Evolutionary conservation across 1,140 invertebrate genomes (phyloP).

Genomic region (Drosophila dunni): DNA sequence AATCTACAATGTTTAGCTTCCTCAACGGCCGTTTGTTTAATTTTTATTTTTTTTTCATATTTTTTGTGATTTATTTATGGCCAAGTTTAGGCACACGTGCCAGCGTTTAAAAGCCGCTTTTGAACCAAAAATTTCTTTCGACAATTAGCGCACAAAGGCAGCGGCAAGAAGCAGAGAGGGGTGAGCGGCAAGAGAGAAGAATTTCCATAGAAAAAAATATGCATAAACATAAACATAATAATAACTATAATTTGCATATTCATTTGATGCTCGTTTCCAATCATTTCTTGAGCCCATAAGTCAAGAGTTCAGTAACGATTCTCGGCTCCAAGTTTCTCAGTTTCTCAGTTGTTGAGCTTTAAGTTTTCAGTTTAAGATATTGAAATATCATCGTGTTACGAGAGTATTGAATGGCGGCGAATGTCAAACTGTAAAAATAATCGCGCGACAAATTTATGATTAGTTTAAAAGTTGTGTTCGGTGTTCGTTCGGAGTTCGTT

Average conservation of each 20-base stretch:
- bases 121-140: slow-evolving; percentile 40
- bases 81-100: slow-evolving; percentile 65
- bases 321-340: not conserved
- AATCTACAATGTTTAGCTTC: slow-evolving; percentile 35
- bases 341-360: not conserved
- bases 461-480: slow-evolving; percentile 38
- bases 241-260: slow-evolving; percentile 81
- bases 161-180: not conserved
- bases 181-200: slow-evolving; percentile 29
- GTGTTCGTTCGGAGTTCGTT: not conserved
- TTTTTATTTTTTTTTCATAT: slow-evolving; percentile 4
- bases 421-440: slow-evolving; percentile 74
- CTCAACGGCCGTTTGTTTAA: slow-evolving; percentile 40
- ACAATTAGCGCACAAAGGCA: slow-evolving; percentile 62
- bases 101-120: slow-evolving; percentile 54
- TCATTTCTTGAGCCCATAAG: slow-evolving; percentile 73
- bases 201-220: slow-evolving; percentile 58
- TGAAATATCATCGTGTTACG: slow-evolving; percentile 50
- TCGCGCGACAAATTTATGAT: slow-evolving; percentile 81
- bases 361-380: slow-evolving; percentile 29
- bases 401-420: slow-evolving; percentile 52
- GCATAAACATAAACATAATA: slow-evolving; percentile 76
- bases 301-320: slow-evolving; percentile 43
- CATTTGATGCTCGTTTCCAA: slow-evolving; percentile 53
- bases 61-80: slow-evolving; percentile 45